Percentiles rank a stretch among this genome's conserved stretches.
phyloP scores from a whole-genome alignment of 2,113 vertebrate species.

The Cairina moschata region DNA sequence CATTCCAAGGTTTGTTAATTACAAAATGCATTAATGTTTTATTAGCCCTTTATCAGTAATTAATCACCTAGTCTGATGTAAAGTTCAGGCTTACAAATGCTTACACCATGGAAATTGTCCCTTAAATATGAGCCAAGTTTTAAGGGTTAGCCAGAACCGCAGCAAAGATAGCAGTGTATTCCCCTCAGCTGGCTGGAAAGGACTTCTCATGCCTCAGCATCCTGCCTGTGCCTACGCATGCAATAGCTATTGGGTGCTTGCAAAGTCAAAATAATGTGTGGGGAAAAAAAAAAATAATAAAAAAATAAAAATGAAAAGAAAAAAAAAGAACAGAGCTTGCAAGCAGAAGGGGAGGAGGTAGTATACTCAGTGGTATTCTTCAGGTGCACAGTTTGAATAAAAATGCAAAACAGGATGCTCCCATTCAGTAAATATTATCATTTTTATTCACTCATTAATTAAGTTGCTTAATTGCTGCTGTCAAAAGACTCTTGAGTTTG shows the following conservation, averaged over 20 bases:
- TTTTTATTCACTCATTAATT: slow-evolving; percentile 89
- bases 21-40: slow-evolving; percentile 86
- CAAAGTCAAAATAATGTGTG: neutral
- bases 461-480: slow-evolving; percentile 90
- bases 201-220: neutral
- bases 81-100: slow-evolving; percentile 85
- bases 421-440: slow-evolving; percentile 90
- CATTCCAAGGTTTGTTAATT: slow-evolving; percentile 81
- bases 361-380: slow-evolving; percentile 62
- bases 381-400: slow-evolving; percentile 82
- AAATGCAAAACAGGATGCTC: slow-evolving; percentile 85
- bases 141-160: slow-evolving; percentile 38
- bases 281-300: neutral
- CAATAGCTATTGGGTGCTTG: neutral
- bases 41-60: slow-evolving; percentile 90
- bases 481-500: slow-evolving; percentile 86
- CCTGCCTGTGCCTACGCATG: neutral
- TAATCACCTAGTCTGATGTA: slow-evolving; percentile 88
- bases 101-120: slow-evolving; percentile 64
- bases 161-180: slow-evolving; percentile 25
- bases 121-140: slow-evolving; percentile 56
- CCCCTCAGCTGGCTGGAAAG: slow-evolving; percentile 52
- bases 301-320: too few species aligned
- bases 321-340: neutral
- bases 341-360: slow-evolving; percentile 23